Evolutionary conservation across 1,140 invertebrate species (phyloP), one percentile per base, ranked within the genome.

Genomic region (Phortica variegata): DNA sequence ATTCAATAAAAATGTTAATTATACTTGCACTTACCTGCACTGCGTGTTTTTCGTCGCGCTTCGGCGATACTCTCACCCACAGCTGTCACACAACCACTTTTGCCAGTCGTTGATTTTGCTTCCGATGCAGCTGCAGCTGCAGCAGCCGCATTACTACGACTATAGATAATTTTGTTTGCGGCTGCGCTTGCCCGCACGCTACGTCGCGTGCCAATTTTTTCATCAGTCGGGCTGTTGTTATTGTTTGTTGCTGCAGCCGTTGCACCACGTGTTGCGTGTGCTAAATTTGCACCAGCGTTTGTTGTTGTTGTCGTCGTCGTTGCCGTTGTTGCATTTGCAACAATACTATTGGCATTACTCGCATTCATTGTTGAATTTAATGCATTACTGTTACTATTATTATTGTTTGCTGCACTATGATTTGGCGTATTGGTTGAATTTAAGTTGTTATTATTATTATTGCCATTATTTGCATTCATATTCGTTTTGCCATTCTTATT

Each of bases 11-110:
- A 31, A 8, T 31, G 29, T 31, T 12, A 8, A 31, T 19, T 41
- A 20, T 8, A 41, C 0, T 0, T 18, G n/a, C 17, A 49, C 53
- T 77, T 56, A 85, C 83, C 83, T 56, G 83, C 82, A 79, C 84
- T 85, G 51, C 84, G 77, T 10, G 84, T 85, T 78, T 85, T 86
- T 42, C 84, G 77, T 16, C 81, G 60, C 5, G 61, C 73, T 40
- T 75, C 69, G 2, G 69, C 73, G 13, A 68, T 60, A 19, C 61
- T 73, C 34, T 73, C 70, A 18, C 45, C 45, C 8, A 37, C 31
- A 33, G 15, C 47, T 13, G 42, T 49, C 2, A 38, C 7, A 16
- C 18, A 20, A 12, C n/a, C 31, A 15, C 39, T 19, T 47, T 56
- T 61, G 10, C 38, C 23, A 2, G 60, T 43, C 2, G 59, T 54